Evolutionary conservation across 2,888 invertebrate species (phyloP), one percentile per base, ranked within the genome.

Genomic region (Oligia strigilis): DNA sequence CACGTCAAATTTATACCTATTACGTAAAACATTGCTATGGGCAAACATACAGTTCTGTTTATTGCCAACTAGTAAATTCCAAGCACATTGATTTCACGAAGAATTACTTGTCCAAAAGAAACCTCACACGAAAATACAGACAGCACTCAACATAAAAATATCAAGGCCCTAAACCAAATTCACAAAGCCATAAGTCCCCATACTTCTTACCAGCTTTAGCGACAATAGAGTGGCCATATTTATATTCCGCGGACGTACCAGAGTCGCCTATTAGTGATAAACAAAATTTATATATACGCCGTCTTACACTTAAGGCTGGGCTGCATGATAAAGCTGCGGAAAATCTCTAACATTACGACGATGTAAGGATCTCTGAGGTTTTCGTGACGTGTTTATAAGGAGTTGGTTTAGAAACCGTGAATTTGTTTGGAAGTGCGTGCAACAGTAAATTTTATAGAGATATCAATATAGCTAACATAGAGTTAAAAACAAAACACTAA

Each of bases 211-310:
- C 46, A 72, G 77, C 77, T 76, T 79, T 73, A 77, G 77, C 69
- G 64, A 80, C 87, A 83, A 81, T 80, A 69, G 80, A 80, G 80
- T 69, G 67, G 19, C 70, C 81, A 70, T 78, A 82, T 86, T 88
- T 88, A 86, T 87, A 88, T 87, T 87, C 87, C n/a, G 67, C 13
- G 62, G 75, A 73, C 88, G 87, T 72, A 49, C 81, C 49, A 64
- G 69, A 74, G 70, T 80, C 66, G 82, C 72, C 89, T 88, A 88
- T 89, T 89, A 89, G 87, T 81, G 88, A 83, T 89, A 89, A 89
- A 89, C 87, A 87, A 86, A 89, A 88, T 88, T 88, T 89, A 89
- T 87, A 87, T 80, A 83, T 83, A 85, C 85, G 75, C 75, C 72
- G 80, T 76, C 86, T 87, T 77, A 84, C 84, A 81, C 86, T 86